Conservation (phyloP, 2,797 vertebrate genomes). For the Alectoris magna region DNA sequence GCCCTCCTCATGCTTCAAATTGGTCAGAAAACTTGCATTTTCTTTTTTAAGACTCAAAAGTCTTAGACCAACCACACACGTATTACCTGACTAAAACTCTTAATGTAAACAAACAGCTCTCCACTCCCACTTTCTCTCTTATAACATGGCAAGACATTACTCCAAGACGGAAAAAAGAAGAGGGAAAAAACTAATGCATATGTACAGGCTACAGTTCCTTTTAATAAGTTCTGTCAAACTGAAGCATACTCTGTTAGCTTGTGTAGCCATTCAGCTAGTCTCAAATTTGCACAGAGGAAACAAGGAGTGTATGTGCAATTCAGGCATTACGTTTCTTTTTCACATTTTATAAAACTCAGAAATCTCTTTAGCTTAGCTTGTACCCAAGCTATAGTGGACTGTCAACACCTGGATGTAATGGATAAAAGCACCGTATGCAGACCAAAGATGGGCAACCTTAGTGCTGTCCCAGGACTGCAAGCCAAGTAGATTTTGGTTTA, state of each 20-base stretch:
- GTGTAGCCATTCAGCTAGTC: neutral
- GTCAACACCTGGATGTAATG: neutral
- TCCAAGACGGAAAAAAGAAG: fast-evolving
- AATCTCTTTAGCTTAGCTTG: neutral
- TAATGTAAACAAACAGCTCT: neutral
- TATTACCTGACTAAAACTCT: neutral
- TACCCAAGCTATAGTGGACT: neutral
- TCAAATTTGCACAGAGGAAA: neutral
- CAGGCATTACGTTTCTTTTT: neutral
- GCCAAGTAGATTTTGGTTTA: neutral
- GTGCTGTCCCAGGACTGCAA: neutral
- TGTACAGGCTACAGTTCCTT: neutral
- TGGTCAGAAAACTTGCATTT: neutral
- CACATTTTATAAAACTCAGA: neutral
- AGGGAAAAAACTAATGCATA: fast-evolving
- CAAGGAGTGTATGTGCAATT: fast-evolving
- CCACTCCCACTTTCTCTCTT: neutral
- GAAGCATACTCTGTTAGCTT: neutral
- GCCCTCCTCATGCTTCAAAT: neutral
- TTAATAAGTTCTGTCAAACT: neutral
- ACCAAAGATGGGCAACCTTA: neutral
- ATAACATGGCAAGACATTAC: neutral
- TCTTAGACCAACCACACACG: neutral
- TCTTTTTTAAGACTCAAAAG: neutral
- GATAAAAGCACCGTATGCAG: neutral